Percentiles rank a stretch among this genome's conserved stretches.
Evolutionary conservation across 2,797 vertebrate species (phyloP).

Genomic region (Pelobates cultripes): DNA sequence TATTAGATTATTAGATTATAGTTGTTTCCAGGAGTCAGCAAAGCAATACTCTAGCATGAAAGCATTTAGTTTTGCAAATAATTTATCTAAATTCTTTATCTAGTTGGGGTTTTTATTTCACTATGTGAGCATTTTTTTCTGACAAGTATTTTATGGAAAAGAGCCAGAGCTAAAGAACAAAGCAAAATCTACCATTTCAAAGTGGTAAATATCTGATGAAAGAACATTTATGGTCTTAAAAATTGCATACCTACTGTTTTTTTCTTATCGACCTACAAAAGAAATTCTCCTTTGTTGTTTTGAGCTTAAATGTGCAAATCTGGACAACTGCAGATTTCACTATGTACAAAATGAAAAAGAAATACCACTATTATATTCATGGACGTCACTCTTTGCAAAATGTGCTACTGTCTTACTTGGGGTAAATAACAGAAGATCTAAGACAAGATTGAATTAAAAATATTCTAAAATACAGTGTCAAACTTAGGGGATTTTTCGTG

Average conservation of each 20-base stretch:
- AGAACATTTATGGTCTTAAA: conserved; percentile 48
- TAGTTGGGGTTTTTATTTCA: conserved; percentile 61
- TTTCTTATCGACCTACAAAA: conserved; percentile 47
- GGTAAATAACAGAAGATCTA: too few species aligned
- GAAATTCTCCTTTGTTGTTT: conserved; percentile 24
- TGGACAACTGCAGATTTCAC: background rate
- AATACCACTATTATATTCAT: conserved; percentile 3
- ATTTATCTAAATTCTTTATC: conserved; percentile 53
- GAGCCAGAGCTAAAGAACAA: conserved; percentile 35
- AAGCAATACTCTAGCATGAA: conserved; percentile 45
- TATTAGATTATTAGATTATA: conserved; percentile 12
- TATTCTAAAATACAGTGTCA: too few species aligned
- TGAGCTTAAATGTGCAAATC: conserved; percentile 35
- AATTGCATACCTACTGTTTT: conserved; percentile 52
- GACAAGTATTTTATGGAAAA: conserved; percentile 36
- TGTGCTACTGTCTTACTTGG: background rate
- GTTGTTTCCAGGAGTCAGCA: conserved; percentile 16
- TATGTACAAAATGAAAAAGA: conserved; percentile 4
- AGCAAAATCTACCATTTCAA: conserved; percentile 55
- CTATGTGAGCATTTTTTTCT: conserved; percentile 58
- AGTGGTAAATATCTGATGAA: conserved; percentile 45
- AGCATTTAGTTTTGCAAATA: conserved; percentile 56
- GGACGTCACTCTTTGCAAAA: background rate
- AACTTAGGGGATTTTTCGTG: too few species aligned
- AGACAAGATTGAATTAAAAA: too few species aligned